Evolutionary conservation across 2,113 vertebrate genomes (phyloP).

Genomic region (Sturnus vulgaris): DNA sequence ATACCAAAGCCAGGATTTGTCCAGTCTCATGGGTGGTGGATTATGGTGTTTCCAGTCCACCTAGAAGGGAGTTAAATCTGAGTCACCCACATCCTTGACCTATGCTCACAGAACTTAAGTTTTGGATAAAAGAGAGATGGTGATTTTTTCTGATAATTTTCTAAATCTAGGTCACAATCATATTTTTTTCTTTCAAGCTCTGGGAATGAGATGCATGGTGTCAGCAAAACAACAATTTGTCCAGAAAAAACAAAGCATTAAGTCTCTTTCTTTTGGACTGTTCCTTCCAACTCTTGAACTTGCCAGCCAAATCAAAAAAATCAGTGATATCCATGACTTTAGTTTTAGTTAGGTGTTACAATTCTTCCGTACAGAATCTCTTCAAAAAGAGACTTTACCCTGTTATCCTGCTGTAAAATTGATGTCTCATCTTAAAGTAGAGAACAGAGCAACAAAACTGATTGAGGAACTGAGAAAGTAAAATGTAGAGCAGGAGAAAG

Average conservation of each 20-base stretch:
- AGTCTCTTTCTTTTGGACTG: background rate
- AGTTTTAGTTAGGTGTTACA: background rate
- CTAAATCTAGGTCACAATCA: background rate
- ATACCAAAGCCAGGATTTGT: background rate
- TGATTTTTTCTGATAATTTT: background rate
- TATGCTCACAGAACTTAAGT: background rate
- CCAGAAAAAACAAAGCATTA: background rate
- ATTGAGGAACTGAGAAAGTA: slow-evolving; percentile 6
- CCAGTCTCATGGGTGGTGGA: background rate
- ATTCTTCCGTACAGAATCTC: background rate
- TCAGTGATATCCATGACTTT: background rate
- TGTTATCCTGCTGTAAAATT: background rate
- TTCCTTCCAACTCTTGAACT: background rate
- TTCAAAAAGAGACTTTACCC: background rate
- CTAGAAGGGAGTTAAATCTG: background rate
- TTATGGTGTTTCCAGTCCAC: background rate
- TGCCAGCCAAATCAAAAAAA: background rate
- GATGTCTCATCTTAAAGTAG: slow-evolving; percentile 11
- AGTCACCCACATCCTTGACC: background rate
- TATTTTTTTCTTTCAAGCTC: background rate
- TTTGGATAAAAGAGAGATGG: background rate
- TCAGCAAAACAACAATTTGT: background rate
- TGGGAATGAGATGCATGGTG: background rate
- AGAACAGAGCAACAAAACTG: background rate
- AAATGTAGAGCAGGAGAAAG: slow-evolving; percentile 25